These are phyloP conservation scores for Sycophila texana DNA, from an alignment of 2,888 invertebrate species.

Conservation along the genomic window DNA sequence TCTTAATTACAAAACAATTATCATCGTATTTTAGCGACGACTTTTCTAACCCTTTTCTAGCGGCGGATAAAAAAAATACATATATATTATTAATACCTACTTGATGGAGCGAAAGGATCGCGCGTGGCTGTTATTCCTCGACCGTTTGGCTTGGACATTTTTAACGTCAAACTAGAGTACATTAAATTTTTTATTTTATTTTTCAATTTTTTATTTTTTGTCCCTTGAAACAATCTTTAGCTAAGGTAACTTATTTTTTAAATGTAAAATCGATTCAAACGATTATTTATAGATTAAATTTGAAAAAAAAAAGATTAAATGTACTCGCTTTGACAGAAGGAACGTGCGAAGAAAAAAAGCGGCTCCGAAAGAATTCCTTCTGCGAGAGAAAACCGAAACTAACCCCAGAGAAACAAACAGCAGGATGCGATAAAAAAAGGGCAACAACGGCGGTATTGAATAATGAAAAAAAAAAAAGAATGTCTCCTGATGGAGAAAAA, in stretches of 20 bases:
- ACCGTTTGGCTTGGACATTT: constrained; percentile 51
- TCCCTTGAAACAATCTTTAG: neutral
- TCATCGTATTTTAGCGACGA: constrained; percentile 53
- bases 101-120: constrained; percentile 30
- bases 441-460: neutral
- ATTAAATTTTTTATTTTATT: neutral
- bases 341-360: neutral
- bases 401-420: neutral
- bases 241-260: neutral
- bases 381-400: constrained; percentile 21
- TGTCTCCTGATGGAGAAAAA: constrained; percentile 34
- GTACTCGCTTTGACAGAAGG: neutral
- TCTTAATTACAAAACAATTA: constrained; percentile 26
- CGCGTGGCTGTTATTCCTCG: constrained; percentile 42
- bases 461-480: constrained; percentile 6
- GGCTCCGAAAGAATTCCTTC: constrained; percentile 21
- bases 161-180: constrained; percentile 23
- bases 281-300: no score
- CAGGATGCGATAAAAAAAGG: constrained; percentile 1
- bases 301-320: no score
- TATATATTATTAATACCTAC: constrained; percentile 39
- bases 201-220: no score
- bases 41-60: constrained; percentile 62
- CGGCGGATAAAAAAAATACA: constrained; percentile 43
- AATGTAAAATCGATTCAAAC: no score